Percentiles rank a stretch among this genome's conserved stretches.
These are phyloP conservation scores for Zaprionus vittiger DNA, from an alignment of 1,140 invertebrate genomes.

Conservation along the genomic window DNA sequence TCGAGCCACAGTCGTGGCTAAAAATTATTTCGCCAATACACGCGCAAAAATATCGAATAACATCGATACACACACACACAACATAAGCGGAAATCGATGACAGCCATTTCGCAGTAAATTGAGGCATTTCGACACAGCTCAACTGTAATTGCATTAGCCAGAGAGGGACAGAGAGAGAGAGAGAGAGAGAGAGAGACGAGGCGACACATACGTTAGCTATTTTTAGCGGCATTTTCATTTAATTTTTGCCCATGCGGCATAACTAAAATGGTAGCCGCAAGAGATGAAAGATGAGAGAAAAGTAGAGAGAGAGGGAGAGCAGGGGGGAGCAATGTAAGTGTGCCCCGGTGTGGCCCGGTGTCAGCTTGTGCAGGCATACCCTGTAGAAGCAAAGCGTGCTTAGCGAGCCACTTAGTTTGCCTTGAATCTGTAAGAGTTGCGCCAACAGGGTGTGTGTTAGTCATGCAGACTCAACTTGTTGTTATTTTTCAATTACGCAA, in stretches of 20 bases:
- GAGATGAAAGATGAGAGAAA: slow-evolving; percentile 35
- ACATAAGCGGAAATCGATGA: slow-evolving; percentile 78
- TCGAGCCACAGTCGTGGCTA: slow-evolving; percentile 42
- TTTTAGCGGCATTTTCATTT: slow-evolving; percentile 80
- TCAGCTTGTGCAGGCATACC: not conserved
- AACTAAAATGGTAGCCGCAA: slow-evolving; percentile 69
- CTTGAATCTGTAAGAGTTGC: too few relatives aligned
- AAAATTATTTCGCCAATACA: slow-evolving; percentile 70
- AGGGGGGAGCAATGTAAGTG: not conserved
- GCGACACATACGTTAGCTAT: slow-evolving; percentile 72
- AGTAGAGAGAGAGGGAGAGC: not conserved
- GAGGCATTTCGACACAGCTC: slow-evolving; percentile 71
- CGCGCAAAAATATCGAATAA: slow-evolving; percentile 59
- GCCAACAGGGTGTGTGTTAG: slow-evolving; percentile 6
- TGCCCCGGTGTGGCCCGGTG: not conserved
- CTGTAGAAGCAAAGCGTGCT: not conserved
- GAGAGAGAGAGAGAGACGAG: not conserved
- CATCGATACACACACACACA: slow-evolving; percentile 11
- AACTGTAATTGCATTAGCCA: slow-evolving; percentile 71
- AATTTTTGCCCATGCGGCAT: slow-evolving; percentile 80
- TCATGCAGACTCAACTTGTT: not conserved
- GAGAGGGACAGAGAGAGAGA: not conserved
- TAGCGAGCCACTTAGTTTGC: not conserved
- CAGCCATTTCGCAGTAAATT: slow-evolving; percentile 80
- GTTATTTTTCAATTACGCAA: slow-evolving; percentile 78